Evolutionary conservation across 2,888 invertebrate genomes (phyloP), one percentile per base, ranked within the genome.

Genomic region (Chirona hameri): DNA sequence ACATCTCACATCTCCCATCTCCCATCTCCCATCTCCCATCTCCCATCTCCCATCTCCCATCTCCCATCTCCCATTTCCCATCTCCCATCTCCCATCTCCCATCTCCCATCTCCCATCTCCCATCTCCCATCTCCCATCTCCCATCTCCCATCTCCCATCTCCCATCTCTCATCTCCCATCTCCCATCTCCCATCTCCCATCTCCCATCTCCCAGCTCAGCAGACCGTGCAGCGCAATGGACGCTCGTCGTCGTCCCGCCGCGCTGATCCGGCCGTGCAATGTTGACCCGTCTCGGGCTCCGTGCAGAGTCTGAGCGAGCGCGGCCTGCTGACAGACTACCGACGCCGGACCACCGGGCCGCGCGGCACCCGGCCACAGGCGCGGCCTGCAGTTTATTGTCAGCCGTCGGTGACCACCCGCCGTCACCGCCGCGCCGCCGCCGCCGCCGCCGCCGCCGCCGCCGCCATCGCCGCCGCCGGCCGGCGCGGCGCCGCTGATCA

Each of bases 331-430:
- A n/a, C 65, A 24, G 65, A n/a, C n/a, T 10, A 7, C 9, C 9
- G 65, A 27, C 65, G 65, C n/a, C 65, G n/a, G 65, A 65, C 65
- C 65, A 65, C 65, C 65, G 65, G 65, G 65, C 65, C n/a, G 65
- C n/a, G 65, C 10, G n/a, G n/a, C 65, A n/a, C 52, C 3, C 52
- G 7, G 65, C 12, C 65, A n/a, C 65, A 7, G 65, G n/a, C n/a
- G 65, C n/a, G n/a, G 24, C 24, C 24, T 24, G 21, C 24, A 24
- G 65, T 65, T 65, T 65, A 27, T 65, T 65, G 65, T n/a, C n/a
- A 0, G 24, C n/a, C 65, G n/a, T 15, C 65, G 10, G n/a, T 65
- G 65, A 27, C 65, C 65, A 65, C 65, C 65, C 65, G n/a, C 60
- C n/a, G 60, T 10, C 48, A 48, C 48, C 48, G 9, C 48, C 48